Conservation (phyloP, 92 coral and sea anemone genomes). For the Palythoa caribaeorum region DNA sequence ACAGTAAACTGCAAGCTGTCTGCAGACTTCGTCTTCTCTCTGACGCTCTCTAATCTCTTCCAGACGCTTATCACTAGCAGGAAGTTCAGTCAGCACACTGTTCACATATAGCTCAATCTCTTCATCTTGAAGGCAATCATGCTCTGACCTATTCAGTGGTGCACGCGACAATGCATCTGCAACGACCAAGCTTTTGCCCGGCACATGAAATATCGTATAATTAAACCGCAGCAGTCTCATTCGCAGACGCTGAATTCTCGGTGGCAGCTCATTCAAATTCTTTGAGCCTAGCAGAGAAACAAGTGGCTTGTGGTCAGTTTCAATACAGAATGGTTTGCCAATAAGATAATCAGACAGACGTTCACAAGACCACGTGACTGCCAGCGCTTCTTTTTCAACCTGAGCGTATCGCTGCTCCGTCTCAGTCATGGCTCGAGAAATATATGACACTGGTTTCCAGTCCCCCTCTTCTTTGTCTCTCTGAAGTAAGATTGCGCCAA, state of each 20-base stretch:
- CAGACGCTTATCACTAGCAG: conserved; percentile 64
- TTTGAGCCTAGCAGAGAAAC: conserved; percentile 61
- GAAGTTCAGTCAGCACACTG: conserved; percentile 53
- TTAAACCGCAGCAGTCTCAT: conserved; percentile 57
- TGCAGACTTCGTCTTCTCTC: conserved; percentile 71
- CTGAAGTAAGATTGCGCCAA: conserved; percentile 13
- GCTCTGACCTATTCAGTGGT: conserved; percentile 18
- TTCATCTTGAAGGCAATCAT: conserved; percentile 52
- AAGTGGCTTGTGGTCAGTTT: conserved; percentile 62
- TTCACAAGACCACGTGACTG: conserved; percentile 50
- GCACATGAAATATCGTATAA: conserved; percentile 58
- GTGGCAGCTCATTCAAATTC: conserved; percentile 63
- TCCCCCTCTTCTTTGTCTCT: conserved; percentile 3
- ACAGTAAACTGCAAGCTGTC: conserved; percentile 49
- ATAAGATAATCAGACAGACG: conserved; percentile 53
- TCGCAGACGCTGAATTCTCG: conserved; percentile 50
- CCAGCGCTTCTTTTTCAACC: conserved; percentile 58
- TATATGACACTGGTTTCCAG: conserved; percentile 20
- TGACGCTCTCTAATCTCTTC: conserved; percentile 61
- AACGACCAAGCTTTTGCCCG: conserved; percentile 44
- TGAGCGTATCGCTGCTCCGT: conserved; percentile 63
- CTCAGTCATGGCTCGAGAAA: conserved; percentile 10
- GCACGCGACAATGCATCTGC: conserved; percentile 66
- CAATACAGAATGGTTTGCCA: conserved; percentile 44
- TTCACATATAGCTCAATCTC: conserved; percentile 70